A percentile compares a stretch with the other conserved stretches of the same genome.
Evolutionary conservation across 2,888 invertebrate genomes (phyloP).

Genomic region (Endotricha flammealis): DNA sequence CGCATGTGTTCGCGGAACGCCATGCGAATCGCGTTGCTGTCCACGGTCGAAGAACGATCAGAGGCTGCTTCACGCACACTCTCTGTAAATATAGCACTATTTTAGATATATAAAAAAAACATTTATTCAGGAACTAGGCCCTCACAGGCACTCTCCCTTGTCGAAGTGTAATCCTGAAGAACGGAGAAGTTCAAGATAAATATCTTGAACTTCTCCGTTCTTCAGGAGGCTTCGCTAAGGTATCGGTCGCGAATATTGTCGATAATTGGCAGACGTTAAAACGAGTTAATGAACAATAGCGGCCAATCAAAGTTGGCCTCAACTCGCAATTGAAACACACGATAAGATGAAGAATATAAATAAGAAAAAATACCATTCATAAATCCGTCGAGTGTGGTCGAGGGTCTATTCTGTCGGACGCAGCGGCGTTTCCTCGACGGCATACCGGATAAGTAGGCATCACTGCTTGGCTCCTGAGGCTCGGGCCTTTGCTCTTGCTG

Average conservation of each 20-base stretch:
- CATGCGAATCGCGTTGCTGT: slow-evolving; percentile 29
- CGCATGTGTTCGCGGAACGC: slow-evolving; percentile 54
- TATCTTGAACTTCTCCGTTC: too few species aligned
- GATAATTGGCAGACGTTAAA: too few species aligned
- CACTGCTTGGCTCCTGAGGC: slow-evolving; percentile 84
- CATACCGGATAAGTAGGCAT: slow-evolving; percentile 93
- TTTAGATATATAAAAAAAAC: too few species aligned
- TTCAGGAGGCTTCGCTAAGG: too few species aligned
- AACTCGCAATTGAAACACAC: too few species aligned
- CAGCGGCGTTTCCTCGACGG: slow-evolving; percentile 92
- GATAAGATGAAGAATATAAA: not conserved
- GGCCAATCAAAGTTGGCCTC: too few species aligned
- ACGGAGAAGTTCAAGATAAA: too few species aligned
- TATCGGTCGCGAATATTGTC: too few species aligned
- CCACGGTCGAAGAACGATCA: slow-evolving; percentile 22
- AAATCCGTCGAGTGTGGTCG: slow-evolving; percentile 44
- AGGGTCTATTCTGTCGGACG: slow-evolving; percentile 56
- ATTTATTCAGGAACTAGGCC: too few species aligned
- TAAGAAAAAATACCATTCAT: slow-evolving; percentile 36
- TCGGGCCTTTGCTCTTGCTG: slow-evolving; percentile 82
- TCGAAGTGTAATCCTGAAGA: too few species aligned
- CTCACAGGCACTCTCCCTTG: too few species aligned
- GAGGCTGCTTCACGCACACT: slow-evolving; percentile 36
- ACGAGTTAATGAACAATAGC: too few species aligned
- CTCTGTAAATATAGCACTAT: slow-evolving; percentile 37